phyloP scores from a whole-genome alignment of 37 sponge, comb jelly and placozoan species.

The Ianthella basta region DNA sequence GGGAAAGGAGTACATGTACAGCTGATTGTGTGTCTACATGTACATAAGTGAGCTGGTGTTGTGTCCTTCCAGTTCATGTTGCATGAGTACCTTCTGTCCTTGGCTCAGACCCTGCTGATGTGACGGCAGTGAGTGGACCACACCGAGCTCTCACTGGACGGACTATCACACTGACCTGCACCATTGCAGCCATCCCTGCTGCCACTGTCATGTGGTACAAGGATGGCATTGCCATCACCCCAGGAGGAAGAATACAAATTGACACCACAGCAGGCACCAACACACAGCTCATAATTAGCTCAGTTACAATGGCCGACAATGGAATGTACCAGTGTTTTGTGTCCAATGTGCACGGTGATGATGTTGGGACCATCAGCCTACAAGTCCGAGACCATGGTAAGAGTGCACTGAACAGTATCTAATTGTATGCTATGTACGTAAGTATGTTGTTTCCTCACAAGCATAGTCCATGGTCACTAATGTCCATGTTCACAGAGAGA shows the following conservation, averaged over 20 bases:
- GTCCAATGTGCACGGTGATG: constrained; percentile 15
- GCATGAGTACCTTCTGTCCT: too few relatives aligned
- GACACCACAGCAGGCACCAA: background rate
- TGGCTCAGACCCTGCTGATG: constrained; percentile 32
- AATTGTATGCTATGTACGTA: background rate
- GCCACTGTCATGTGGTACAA: constrained; percentile 47
- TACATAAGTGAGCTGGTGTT: too few relatives aligned
- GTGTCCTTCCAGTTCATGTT: too few relatives aligned
- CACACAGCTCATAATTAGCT: background rate
- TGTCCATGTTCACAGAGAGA: background rate
- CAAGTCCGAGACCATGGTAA: constrained; percentile 53
- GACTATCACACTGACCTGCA: constrained; percentile 44
- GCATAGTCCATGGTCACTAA: background rate
- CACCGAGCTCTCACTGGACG: constrained; percentile 17
- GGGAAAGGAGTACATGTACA: too few relatives aligned
- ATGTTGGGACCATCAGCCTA: constrained; percentile 31
- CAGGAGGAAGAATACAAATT: too few relatives aligned
- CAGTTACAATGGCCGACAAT: constrained; percentile 14
- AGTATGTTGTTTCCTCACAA: background rate
- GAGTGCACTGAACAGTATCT: background rate
- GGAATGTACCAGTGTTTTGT: constrained; percentile 75
- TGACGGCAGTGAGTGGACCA: constrained; percentile 4
- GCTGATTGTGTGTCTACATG: constrained; percentile 3
- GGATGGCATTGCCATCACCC: constrained; percentile 20
- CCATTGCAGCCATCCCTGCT: constrained; percentile 7